These are phyloP conservation scores for Meta bourneti DNA, from an alignment of 2,888 invertebrate genomes.

Conservation along the genomic window DNA sequence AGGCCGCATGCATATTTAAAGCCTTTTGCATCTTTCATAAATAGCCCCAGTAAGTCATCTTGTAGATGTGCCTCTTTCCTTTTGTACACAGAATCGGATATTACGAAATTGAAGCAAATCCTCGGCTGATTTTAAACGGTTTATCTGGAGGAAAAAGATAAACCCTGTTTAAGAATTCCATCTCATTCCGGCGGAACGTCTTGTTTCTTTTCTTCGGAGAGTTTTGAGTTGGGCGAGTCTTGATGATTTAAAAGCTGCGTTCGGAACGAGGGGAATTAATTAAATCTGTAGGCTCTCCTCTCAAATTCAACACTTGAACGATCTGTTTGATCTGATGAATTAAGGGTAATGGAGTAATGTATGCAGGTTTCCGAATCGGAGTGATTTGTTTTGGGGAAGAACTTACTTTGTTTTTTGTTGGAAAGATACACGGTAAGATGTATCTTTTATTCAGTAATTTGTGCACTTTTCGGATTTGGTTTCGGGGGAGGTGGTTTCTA, in stretches of 20 bases:
- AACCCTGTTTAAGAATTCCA: neutral
- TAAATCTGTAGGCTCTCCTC: neutral
- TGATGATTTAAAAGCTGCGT: too few species aligned
- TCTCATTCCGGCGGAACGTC: neutral
- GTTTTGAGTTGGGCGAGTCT: too few species aligned
- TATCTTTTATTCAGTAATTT: too few species aligned
- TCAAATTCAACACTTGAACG: neutral
- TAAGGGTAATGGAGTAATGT: neutral
- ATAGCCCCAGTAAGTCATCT: neutral
- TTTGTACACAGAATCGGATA: neutral
- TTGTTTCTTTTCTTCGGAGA: too few species aligned
- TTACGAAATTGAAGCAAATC: neutral
- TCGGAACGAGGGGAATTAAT: neutral
- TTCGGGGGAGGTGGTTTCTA: too few species aligned
- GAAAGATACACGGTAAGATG: too few species aligned
- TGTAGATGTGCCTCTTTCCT: too few species aligned
- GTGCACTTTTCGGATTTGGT: too few species aligned
- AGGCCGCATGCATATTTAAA: neutral
- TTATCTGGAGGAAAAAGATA: neutral
- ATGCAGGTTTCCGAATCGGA: neutral
- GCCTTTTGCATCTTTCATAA: neutral
- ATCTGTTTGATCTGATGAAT: neutral
- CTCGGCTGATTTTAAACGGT: neutral
- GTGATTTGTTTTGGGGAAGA: neutral
- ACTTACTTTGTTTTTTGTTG: neutral